Percentiles rank a stretch among this genome's conserved stretches.
phyloP scores from a whole-genome alignment of 2,797 vertebrate species.

The Melanotaenia trifasciata region DNA sequence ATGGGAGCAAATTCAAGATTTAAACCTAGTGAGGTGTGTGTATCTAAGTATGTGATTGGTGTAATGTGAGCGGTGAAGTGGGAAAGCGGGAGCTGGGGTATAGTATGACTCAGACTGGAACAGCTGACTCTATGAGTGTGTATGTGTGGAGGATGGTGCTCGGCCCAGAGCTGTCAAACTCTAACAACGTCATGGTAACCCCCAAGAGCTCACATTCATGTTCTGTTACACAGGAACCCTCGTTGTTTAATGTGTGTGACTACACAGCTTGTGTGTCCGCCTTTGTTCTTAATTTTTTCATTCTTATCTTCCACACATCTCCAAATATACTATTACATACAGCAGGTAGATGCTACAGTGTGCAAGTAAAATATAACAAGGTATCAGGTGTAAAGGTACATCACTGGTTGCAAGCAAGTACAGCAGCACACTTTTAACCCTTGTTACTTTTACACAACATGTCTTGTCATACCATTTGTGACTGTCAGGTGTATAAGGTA shows the following conservation, averaged over 20 bases:
- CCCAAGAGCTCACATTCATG: conserved; percentile 10
- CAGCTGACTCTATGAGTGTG: conserved; percentile 42
- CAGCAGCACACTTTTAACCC: conserved; percentile 7
- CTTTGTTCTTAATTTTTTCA: background rate
- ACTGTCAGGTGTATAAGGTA: background rate
- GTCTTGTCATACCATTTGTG: conserved; percentile 9
- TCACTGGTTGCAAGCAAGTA: conserved; percentile 8
- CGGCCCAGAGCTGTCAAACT: conserved; percentile 35
- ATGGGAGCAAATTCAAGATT: background rate
- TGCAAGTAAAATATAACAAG: conserved; percentile 18
- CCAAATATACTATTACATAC: background rate
- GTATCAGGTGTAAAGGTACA: conserved; percentile 31
- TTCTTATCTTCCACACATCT: conserved; percentile 4
- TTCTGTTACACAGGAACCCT: conserved; percentile 27
- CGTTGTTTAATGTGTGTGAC: background rate
- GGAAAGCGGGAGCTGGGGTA: conserved; percentile 10
- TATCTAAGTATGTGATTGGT: conserved; percentile 2
- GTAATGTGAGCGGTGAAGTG: conserved; percentile 17
- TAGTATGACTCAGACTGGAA: conserved; percentile 48
- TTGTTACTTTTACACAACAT: conserved; percentile 1
- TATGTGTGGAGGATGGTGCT: conserved; percentile 14
- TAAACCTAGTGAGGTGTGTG: background rate
- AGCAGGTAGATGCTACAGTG: background rate
- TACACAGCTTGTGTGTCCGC: background rate
- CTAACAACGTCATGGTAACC: conserved; percentile 21